Percentiles rank a stretch among this genome's conserved stretches.
phyloP scores from a whole-genome alignment of 2,888 invertebrate genomes.

The Clanis bilineata region DNA sequence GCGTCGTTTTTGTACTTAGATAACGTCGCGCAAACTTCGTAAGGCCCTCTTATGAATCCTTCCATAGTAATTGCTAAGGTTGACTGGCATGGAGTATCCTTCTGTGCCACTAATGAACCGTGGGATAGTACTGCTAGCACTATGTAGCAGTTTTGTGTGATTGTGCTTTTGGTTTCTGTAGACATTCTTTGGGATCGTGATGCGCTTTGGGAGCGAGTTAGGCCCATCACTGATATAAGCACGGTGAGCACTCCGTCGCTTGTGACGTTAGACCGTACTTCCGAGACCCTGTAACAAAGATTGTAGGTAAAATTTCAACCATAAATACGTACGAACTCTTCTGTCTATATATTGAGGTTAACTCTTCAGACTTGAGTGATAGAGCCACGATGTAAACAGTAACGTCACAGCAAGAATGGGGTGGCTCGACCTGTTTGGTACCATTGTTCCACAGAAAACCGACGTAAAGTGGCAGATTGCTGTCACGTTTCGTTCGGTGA shows the following conservation, averaged over 20 bases:
- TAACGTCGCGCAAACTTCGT: constrained; percentile 85
- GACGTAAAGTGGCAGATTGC: too few species aligned
- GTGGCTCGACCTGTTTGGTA: too few species aligned
- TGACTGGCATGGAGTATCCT: constrained; percentile 84
- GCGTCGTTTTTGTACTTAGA: constrained; percentile 64
- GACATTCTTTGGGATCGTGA: constrained; percentile 64
- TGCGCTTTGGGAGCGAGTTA: constrained; percentile 52
- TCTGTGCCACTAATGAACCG: constrained; percentile 83
- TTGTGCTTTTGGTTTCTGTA: constrained; percentile 61
- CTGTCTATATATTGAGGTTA: too few species aligned
- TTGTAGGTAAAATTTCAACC: neutral
- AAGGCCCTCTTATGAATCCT: constrained; percentile 84
- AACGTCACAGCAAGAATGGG: too few species aligned
- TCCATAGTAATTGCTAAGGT: constrained; percentile 82
- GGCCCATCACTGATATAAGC: constrained; percentile 67
- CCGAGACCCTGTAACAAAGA: constrained; percentile 65
- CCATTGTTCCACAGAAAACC: too few species aligned
- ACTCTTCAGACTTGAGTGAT: too few species aligned
- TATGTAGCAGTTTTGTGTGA: constrained; percentile 77
- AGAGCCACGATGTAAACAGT: too few species aligned
- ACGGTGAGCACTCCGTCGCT: constrained; percentile 69
- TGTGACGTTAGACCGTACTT: constrained; percentile 74
- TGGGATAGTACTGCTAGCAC: constrained; percentile 84
- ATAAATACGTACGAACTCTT: too few species aligned
- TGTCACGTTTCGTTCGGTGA: too few species aligned